Base-by-base conservation (phyloP, 1,140 invertebrate genomes). In the Fopius arisanus region DNA sequence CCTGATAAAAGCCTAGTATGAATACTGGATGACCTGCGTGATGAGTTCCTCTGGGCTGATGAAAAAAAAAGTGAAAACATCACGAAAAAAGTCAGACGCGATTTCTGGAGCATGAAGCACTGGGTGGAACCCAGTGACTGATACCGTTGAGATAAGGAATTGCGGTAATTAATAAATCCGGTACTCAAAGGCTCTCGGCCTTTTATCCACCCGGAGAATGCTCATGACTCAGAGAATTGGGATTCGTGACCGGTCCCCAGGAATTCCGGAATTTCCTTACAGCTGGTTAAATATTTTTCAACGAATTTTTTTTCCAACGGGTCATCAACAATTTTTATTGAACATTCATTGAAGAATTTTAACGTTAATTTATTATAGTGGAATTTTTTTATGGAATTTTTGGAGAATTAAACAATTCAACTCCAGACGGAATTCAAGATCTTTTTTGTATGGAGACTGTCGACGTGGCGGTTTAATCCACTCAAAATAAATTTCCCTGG, bases 191-290 rank as follows among this genome's bases (percentile, higher is more conserved):
- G 6, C 37, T 28, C 65, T 16, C 67, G 71, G 66, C 71, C 65
- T 73, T 73, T 73, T 73, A 73, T 63, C 66, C 26, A 72, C 65
- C 63, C 5, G 54, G 66, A 40, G 23, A 66, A 31, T 54, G 29
- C 29, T 21, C 2, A 43, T 67, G 29, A 70, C 28, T 54, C n/a
- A 70, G 48, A 48, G 68, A 16, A 70, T 10, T 59, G 54, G 54
- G 54, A 59, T 70, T 54, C 29, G 29, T 59, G 14, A 9, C 31
- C 28, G 31, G 19, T 54, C 26, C 28, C 28, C n/a, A n/a, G 43
- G 54, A 37, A 29, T 59, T 72, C 70, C 62, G 31, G 54, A 59
- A 23, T 59, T 59, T 59, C 54, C 23, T 59, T 48, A 16, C 43
- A 48, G 43, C 43, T 48, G 43, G 7, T 48, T 48, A 12, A 48